Evolutionary conservation across 2,113 vertebrate species (phyloP).

Genomic region (Cervus canadensis): DNA sequence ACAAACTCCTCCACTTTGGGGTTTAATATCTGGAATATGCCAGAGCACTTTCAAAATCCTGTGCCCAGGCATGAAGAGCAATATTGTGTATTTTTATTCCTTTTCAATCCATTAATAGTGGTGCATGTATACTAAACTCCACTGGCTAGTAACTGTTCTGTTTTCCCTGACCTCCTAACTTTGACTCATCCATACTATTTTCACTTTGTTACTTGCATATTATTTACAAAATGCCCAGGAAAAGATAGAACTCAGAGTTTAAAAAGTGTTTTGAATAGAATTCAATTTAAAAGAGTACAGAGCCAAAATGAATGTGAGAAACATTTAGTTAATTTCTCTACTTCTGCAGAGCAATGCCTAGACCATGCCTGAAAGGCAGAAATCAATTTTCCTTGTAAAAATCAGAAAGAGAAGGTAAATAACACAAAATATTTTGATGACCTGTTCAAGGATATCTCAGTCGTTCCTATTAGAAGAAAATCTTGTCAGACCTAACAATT

Average conservation of each 20-base stretch:
- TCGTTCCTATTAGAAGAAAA: neutral
- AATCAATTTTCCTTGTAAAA: neutral
- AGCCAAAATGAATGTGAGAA: neutral
- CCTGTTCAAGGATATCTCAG: neutral
- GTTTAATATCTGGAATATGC: neutral
- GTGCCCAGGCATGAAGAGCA: neutral
- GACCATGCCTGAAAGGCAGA: neutral
- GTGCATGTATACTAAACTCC: neutral
- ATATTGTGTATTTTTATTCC: neutral
- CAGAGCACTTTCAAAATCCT: neutral
- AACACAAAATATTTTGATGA: neutral
- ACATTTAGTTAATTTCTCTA: neutral
- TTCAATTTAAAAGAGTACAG: neutral
- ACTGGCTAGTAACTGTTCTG: neutral
- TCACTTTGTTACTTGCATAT: neutral
- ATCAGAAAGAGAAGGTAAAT: neutral
- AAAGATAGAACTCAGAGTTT: neutral
- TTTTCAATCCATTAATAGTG: neutral
- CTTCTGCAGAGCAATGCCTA: neutral
- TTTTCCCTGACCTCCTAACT: neutral
- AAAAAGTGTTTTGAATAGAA: neutral
- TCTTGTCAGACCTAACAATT: neutral
- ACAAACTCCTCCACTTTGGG: neutral
- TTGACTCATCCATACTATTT: neutral
- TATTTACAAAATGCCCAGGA: neutral